Conservation (phyloP, 2,888 invertebrate species). For the Diogma glabrata region DNA sequence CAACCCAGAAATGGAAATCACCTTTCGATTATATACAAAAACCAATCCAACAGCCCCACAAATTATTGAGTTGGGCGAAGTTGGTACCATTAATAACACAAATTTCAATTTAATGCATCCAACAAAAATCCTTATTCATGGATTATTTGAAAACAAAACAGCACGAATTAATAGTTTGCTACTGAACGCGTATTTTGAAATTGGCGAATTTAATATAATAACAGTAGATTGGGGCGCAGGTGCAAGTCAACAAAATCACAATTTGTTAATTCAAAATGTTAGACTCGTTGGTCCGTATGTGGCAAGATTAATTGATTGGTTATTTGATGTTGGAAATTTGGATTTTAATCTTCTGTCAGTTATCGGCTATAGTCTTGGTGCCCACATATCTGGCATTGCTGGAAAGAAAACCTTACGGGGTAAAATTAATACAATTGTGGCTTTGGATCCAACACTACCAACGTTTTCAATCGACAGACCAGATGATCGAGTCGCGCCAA, state of each 20-base stretch:
- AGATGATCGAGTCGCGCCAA: constrained; percentile 29
- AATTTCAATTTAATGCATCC: constrained; percentile 20
- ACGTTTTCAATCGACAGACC: constrained; percentile 25
- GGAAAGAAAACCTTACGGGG: constrained; percentile 26
- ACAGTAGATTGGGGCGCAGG: constrained; percentile 31
- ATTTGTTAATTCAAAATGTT: constrained; percentile 26
- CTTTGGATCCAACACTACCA: constrained; percentile 34
- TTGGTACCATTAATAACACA: constrained; percentile 16
- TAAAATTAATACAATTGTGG: constrained; percentile 30
- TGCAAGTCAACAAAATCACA: constrained; percentile 28
- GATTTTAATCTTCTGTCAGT: constrained; percentile 26
- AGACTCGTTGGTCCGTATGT: constrained; percentile 26
- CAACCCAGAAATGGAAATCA: neutral
- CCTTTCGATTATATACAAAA: neutral
- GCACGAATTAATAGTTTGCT: constrained; percentile 28
- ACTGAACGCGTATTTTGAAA: constrained; percentile 27
- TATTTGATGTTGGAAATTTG: constrained; percentile 21
- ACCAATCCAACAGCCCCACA: constrained; percentile 12
- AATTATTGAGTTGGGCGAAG: constrained; percentile 16
- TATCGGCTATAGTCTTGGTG: constrained; percentile 35
- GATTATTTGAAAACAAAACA: constrained; percentile 31
- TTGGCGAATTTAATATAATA: constrained; percentile 29
- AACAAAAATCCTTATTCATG: constrained; percentile 23
- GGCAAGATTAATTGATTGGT: constrained; percentile 25
- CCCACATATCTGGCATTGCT: constrained; percentile 31